Evolutionary conservation across 2,888 invertebrate species (phyloP).

Genomic region (Crepidodera aurea): DNA sequence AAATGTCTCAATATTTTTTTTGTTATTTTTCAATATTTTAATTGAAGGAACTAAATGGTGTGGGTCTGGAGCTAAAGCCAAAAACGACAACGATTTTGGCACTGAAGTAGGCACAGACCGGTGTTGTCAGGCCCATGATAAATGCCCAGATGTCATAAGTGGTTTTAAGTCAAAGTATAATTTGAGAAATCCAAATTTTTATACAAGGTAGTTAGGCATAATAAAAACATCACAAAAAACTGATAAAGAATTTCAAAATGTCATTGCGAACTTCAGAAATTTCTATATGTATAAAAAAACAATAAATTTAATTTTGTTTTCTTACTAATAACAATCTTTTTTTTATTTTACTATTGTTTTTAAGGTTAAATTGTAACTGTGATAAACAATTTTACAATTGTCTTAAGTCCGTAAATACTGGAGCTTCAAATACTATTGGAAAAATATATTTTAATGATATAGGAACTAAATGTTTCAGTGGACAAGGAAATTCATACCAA

Average conservation of each 20-base stretch:
- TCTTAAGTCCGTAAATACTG: constrained; percentile 58
- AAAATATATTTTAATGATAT: constrained; percentile 66
- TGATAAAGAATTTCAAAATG: too few species aligned
- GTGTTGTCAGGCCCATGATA: constrained; percentile 79
- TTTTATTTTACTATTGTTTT: constrained; percentile 7
- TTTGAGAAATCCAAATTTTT: constrained; percentile 55
- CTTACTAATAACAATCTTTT: too few species aligned
- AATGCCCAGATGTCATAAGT: constrained; percentile 69
- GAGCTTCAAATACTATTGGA: constrained; percentile 62
- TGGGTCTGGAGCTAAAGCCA: constrained; percentile 74
- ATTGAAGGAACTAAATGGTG: constrained; percentile 81
- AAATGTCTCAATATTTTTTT: too few species aligned
- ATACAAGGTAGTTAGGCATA: constrained; percentile 51
- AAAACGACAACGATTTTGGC: constrained; percentile 72
- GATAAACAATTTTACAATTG: constrained; percentile 65
- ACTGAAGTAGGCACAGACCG: constrained; percentile 68
- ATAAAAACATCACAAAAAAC: too few species aligned
- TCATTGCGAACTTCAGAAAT: too few species aligned
- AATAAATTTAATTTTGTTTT: too few species aligned
- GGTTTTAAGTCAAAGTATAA: constrained; percentile 52
- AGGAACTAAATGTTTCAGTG: constrained; percentile 67
- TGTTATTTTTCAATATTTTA: too few species aligned
- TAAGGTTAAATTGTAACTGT: constrained; percentile 65
- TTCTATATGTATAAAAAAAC: too few species aligned
- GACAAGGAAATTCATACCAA: constrained; percentile 66